phyloP scores from a whole-genome alignment of 2,797 vertebrate species.

The Oreortyx pictus region DNA sequence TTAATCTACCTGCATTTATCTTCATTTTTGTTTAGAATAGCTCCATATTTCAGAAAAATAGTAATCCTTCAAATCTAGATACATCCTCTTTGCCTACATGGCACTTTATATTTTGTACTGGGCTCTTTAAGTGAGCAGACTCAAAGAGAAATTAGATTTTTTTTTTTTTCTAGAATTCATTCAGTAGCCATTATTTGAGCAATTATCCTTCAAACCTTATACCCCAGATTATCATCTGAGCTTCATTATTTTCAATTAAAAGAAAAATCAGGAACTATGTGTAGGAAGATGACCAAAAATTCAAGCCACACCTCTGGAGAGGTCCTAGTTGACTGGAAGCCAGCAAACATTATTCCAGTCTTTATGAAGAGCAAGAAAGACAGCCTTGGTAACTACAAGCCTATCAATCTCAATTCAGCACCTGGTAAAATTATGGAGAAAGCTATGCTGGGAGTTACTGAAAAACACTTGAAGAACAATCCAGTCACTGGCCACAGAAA shows the following conservation, averaged over 20 bases:
- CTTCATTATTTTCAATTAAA: neutral
- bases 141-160: neutral
- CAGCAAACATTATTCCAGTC: no score
- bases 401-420: no score
- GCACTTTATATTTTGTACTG: neutral
- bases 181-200: neutral
- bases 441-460: no score
- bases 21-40: slow-evolving; percentile 13
- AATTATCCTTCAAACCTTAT: neutral
- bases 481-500: no score
- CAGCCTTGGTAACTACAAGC: no score
- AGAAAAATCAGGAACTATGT: neutral
- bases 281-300: neutral
- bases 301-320: neutral
- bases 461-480: no score
- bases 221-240: neutral
- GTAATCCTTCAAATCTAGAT: neutral
- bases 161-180: neutral
- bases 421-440: no score
- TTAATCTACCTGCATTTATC: slow-evolving; percentile 33
- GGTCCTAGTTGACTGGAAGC: no score
- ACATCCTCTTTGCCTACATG: neutral
- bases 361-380: no score
- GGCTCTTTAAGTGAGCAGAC: neutral
- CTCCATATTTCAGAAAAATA: neutral